Percentiles rank a stretch among this genome's conserved stretches.
These are phyloP conservation scores for Eurytoma adleriae DNA, from an alignment of 2,888 invertebrate genomes.

Conservation along the genomic window DNA sequence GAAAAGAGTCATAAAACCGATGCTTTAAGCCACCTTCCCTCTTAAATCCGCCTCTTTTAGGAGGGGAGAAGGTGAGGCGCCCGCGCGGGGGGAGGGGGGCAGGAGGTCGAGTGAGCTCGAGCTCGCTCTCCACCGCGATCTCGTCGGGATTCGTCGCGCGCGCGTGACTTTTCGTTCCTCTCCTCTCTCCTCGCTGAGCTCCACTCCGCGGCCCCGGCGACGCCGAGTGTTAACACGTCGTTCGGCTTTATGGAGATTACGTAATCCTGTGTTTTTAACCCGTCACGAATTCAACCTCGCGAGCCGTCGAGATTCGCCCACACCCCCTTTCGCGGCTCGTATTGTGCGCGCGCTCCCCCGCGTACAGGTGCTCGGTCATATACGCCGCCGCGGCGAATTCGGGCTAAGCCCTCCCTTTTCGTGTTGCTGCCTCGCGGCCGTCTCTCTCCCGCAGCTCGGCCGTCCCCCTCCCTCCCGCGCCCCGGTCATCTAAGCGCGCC, in stretches of 20 bases:
- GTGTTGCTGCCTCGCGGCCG: conserved; percentile 41
- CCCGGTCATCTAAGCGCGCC: not conserved
- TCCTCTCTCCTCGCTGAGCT: not conserved
- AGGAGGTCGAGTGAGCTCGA: too few species aligned
- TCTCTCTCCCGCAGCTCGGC: conserved; percentile 1
- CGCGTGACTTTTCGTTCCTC: conserved; percentile 56
- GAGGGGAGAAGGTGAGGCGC: conserved; percentile 5
- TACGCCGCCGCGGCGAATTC: conserved; percentile 27
- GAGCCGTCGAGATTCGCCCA: conserved; percentile 25
- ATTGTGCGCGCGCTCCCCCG: too few species aligned
- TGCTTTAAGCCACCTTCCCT: conserved; percentile 49
- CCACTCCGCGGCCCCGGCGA: conserved; percentile 6
- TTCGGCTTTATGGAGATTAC: conserved; percentile 62
- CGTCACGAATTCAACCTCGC: conserved; percentile 57
- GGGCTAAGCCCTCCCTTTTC: conserved; percentile 54
- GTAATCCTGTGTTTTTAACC: conserved; percentile 61
- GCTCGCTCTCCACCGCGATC: conserved; percentile 22
- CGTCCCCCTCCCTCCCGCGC: conserved; percentile 14
- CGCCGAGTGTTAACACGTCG: conserved; percentile 58
- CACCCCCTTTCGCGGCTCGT: not conserved
- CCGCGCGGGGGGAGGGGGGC: too few species aligned
- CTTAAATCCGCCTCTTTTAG: conserved; percentile 44
- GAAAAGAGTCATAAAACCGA: conserved; percentile 55
- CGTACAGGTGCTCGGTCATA: conserved; percentile 32
- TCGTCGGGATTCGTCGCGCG: conserved; percentile 48